Evolutionary conservation across 2,797 vertebrate genomes (phyloP), one percentile per base, ranked within the genome.

Genomic region (Acanthis flammea): DNA sequence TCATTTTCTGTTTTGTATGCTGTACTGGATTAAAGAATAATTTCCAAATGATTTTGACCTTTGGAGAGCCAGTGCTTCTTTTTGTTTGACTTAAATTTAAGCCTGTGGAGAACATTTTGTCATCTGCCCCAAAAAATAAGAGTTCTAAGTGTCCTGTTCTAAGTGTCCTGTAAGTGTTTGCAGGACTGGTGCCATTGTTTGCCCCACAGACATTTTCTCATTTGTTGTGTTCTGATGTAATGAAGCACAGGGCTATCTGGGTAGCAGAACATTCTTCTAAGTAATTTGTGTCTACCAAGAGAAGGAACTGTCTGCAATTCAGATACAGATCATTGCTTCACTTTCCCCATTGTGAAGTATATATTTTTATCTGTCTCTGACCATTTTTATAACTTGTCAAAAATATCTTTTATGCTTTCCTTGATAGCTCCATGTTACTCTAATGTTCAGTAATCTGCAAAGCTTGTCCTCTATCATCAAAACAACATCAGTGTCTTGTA

Each of bases 401-500:
- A 91, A 31, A 12, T 31, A 74, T 92, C 54, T 84, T 95, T 73
- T 86, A 94, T 95, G 91, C 78, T 93, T 92, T 95, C 63, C 91
- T 87, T 88, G 92, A 92, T 93, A 93, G 91, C 65, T 84, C 53
- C 67, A 25, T 80, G 95, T 91, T 97, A 96, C 92, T 94, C 73
- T 94, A 86, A 80, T 83, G 47, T 88, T 94, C 91, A 90, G 84
- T 91, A 92, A 90, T 94, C 90, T 95, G 62, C 78, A 96, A 92
- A 91, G 87, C 92, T 94, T 88, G 87, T 90, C 82, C 73, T 91
- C 37, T 94, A 94, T 96, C 88, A 95, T 94, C 94, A 91, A 84
- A 91, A 94, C 76, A 95, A 85, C 72, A 62, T 94, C 90, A 92
- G 33, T 53, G 37, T 80, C 79, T 91, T 42, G 37, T 78, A 90